Base-by-base conservation (phyloP, 2,888 invertebrate genomes). In the Papilio demoleus region DNA sequence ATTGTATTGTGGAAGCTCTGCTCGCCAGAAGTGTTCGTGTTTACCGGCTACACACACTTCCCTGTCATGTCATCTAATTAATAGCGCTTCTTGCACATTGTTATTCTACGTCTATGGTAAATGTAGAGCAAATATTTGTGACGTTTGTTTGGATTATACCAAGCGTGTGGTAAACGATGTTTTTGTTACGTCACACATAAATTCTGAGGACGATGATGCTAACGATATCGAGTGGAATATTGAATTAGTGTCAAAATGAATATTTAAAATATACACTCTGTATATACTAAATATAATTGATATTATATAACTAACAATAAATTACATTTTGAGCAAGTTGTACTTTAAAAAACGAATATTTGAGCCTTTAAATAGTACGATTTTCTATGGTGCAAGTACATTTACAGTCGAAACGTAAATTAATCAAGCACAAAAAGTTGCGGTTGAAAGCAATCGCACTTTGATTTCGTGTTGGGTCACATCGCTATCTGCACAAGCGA, bases 1-100 rank as follows among this genome's bases (percentile, higher is more conserved):
- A 87, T 83, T 81, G 88, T 87, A 89, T 90, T 90, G 88, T 71
- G 65, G 73, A 69, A 72, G 38, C 67, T 88, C 87, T 88, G 79
- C 79, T 73, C 72, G 77, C 79, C 81, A 77, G 78, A 77, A 77
- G 76, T 81, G 86, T 81, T 81, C 83, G 84, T 86, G 81, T 83
- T 81, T 76, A 73, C 73, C 76, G 74, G 76, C 78, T 82, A 73
- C 75, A 71, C 75, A 71, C 80, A 80, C 81, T 83, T 84, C 86
- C 87, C 85, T 86, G 84, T 82, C 75, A 75, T 81, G 82, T 83
- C 83, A 82, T 82, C 82, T 81, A 83, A 84, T 83, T 80, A 79
- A 78, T 77, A 76, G 73, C 72, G 72, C 72, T 75, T 74, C 75
- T 76, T 77, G 75, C 69, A 65, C 68, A 70, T 60, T 62, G 68